Evolutionary conservation across 2,113 vertebrate genomes (phyloP).

Genomic region (Forbesichthys papilliferus): DNA sequence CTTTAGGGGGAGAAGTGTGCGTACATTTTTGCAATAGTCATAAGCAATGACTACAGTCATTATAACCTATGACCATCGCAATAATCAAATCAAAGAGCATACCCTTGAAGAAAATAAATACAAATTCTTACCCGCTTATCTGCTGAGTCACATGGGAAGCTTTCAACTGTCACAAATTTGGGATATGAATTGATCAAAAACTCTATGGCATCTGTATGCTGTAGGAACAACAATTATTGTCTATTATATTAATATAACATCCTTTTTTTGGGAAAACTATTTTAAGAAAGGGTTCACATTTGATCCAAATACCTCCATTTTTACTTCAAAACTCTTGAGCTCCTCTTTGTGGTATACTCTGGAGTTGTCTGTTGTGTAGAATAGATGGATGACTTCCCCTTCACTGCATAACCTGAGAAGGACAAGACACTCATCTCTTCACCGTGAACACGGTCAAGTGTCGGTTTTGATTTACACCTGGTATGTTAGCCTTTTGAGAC

Average conservation of each 20-base stretch:
- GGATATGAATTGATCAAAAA: conserved; percentile 92
- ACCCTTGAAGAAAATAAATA: neutral
- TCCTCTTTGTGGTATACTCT: conserved; percentile 94
- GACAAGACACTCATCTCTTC: neutral
- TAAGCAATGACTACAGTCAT: neutral
- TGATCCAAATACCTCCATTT: conserved; percentile 77
- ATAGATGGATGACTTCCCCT: conserved; percentile 82
- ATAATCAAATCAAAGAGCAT: neutral
- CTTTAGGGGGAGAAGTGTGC: neutral
- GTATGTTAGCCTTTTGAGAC: too few species aligned
- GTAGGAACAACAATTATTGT: conserved; percentile 18
- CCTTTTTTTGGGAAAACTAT: neutral
- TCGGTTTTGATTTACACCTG: too few species aligned
- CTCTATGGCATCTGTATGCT: conserved; percentile 87
- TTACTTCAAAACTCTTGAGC: conserved; percentile 86
- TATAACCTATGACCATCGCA: neutral
- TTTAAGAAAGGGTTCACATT: neutral
- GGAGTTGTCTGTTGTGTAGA: conserved; percentile 89
- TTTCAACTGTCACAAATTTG: conserved; percentile 79
- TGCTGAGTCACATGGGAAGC: conserved; percentile 81
- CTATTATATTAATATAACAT: too few species aligned
- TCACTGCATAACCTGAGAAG: conserved; percentile 84
- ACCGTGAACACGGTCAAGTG: neutral
- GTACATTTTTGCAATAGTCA: neutral
- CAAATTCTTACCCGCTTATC: conserved; percentile 79